phyloP scores from a whole-genome alignment of 2,113 vertebrate species.

The Chinchilla lanigera region DNA sequence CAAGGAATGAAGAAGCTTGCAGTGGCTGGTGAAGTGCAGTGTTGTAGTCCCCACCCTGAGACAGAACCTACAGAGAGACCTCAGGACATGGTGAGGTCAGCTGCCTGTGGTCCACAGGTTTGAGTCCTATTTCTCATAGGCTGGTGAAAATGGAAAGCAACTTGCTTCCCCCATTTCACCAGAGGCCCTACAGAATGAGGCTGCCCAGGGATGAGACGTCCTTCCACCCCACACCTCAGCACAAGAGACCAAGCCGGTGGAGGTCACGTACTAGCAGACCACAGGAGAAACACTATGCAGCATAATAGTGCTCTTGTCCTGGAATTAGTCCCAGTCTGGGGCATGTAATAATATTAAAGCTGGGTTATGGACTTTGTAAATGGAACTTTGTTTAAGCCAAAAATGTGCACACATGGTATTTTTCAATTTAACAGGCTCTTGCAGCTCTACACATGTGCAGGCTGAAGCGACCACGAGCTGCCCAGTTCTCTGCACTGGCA shows the following conservation, averaged over 20 bases:
- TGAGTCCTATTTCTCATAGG: background rate
- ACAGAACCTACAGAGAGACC: background rate
- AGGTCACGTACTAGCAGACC: background rate
- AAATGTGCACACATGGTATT: constrained; percentile 62
- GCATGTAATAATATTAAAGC: constrained; percentile 65
- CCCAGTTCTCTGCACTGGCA: background rate
- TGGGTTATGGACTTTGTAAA: constrained; percentile 74
- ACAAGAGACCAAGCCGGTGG: background rate
- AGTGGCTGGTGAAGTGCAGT: fast-evolving
- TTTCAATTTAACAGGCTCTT: constrained; percentile 66
- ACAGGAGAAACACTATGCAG: background rate
- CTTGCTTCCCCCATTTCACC: background rate
- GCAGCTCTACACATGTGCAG: background rate
- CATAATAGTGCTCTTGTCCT: constrained; percentile 52
- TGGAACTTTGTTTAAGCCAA: constrained; percentile 74
- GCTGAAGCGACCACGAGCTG: background rate
- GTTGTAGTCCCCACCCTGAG: background rate
- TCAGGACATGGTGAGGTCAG: background rate
- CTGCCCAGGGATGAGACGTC: background rate
- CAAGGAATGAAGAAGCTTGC: background rate
- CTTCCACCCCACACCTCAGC: background rate
- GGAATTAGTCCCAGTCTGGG: constrained; percentile 71
- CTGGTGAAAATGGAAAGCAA: background rate
- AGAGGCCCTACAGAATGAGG: background rate
- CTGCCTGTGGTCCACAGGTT: background rate